Conservation (phyloP, 2,113 vertebrate species). For the Nesoenas mayeri region DNA sequence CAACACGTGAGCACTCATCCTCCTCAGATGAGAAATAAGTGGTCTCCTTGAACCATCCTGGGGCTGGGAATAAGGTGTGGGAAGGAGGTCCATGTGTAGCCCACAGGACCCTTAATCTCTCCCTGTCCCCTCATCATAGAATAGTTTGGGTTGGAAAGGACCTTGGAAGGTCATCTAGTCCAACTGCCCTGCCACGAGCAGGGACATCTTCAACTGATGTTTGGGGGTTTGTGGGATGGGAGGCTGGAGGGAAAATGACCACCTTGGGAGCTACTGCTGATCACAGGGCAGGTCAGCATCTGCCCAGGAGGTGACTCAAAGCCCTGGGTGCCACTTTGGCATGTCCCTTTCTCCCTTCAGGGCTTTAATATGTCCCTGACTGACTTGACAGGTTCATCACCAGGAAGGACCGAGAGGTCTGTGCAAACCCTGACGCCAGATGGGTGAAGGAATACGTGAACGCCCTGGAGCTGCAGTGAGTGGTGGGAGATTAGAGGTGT, state of each 20-base stretch:
- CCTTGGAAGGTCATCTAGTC: too few relatives aligned
- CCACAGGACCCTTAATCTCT: neutral
- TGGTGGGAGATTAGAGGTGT: neutral
- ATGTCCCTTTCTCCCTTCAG: fast-evolving
- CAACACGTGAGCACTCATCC: neutral
- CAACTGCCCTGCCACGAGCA: too few relatives aligned
- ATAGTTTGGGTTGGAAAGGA: too few relatives aligned
- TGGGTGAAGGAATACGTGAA: conserved; percentile 50
- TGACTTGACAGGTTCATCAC: conserved; percentile 42
- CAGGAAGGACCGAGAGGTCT: conserved; percentile 21
- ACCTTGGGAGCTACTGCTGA: neutral
- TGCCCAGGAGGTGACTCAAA: neutral
- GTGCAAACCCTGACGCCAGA: neutral
- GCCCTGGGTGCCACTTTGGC: too few relatives aligned
- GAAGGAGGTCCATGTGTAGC: neutral
- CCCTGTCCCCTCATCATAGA: neutral
- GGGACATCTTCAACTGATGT: too few relatives aligned
- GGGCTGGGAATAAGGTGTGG: neutral
- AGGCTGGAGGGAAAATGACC: neutral
- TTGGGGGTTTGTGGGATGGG: neutral
- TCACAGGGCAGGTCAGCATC: neutral
- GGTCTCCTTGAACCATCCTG: neutral
- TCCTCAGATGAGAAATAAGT: neutral
- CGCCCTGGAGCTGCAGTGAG: conserved; percentile 46
- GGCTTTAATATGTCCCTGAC: neutral